These are phyloP conservation scores for Catocala sponsa DNA, from an alignment of 2,888 invertebrate genomes.

Conservation along the genomic window DNA sequence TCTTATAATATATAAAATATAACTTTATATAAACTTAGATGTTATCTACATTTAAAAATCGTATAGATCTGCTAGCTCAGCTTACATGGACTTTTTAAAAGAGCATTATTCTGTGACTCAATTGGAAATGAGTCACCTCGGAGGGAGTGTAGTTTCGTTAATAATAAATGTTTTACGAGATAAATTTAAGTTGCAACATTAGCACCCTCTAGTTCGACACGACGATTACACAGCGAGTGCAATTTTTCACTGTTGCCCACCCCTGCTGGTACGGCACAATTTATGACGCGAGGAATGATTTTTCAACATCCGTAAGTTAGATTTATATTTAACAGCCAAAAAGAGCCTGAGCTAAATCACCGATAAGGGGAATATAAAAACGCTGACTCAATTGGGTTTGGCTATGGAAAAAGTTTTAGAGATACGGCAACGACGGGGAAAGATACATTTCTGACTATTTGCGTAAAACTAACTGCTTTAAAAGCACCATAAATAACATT, in stretches of 20 bases:
- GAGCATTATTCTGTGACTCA: background rate
- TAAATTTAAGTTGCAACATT: conserved; percentile 82
- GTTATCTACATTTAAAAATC: background rate
- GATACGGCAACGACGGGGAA: conserved; percentile 30
- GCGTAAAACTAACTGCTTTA: conserved; percentile 18
- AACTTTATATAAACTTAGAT: background rate
- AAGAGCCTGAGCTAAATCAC: conserved; percentile 70
- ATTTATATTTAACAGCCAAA: conserved; percentile 80
- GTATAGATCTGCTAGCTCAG: background rate
- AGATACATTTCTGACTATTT: conserved; percentile 42
- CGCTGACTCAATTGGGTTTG: conserved; percentile 63
- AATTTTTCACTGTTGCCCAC: conserved; percentile 82
- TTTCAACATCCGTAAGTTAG: conserved; percentile 83
- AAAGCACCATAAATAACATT: conserved; percentile 7
- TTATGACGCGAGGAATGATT: conserved; percentile 84
- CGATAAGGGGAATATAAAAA: conserved; percentile 65
- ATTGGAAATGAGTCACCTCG: conserved; percentile 59
- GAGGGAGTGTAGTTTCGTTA: conserved; percentile 62
- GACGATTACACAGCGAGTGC: conserved; percentile 79
- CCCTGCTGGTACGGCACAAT: conserved; percentile 75
- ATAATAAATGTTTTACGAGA: conserved; percentile 81
- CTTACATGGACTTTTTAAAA: too few relatives aligned
- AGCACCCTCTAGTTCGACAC: conserved; percentile 80
- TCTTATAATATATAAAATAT: too few relatives aligned
- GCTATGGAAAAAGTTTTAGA: conserved; percentile 46